Base-by-base conservation (phyloP, 2,888 invertebrate genomes). In the Nomada hirtipes region DNA sequence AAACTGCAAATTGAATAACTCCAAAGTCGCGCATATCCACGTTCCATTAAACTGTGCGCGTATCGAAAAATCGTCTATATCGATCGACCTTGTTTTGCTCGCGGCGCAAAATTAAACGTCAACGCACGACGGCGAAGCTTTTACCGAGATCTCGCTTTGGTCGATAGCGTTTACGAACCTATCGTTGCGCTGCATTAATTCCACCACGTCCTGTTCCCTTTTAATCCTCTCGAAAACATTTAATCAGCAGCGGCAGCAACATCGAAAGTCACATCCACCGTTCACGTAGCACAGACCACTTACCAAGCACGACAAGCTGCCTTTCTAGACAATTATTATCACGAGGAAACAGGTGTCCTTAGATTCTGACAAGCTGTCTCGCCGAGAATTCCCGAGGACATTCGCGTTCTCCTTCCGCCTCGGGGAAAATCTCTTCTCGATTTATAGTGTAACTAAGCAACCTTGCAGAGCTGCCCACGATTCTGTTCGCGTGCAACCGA, bases 1-100 rank as follows among this genome's bases (percentile, higher is more conserved):
- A 47, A 76, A 68, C 70, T 67, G 53, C 50, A 36, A 72, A 76
- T 71, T 52, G 71, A 74, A 86, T 74, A 79, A 72, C 67, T 59
- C 55, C 59, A 50, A 57, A 69, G 67, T 70, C 61, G 20, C 64
- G 53, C 26, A 13, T 26, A 26, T 13, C 23, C 36, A 36, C 23
- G 59, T 52, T 60, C 50, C 50, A n/a, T 72, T 23, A 50, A 72
- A 67, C 44, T 42, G 13, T 47, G 13, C 65, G n/a, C 44, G 55
- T 53, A 57, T 52, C n/a, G 52, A 61, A 55, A 52, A 44, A 42
- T 36, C 11, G 47, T 18, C 4, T 36, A 47, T n/a, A 55, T 61
- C 60, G 77, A 60, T 70, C 64, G 26, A 65, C 29, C 47, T 0
- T 29, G 59, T 53, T 68, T 50, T 55, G n/a, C 52, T 3, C 42